Evolutionary conservation across 2,113 vertebrate species (phyloP).

Genomic region (Mystacornis crossleyi): DNA sequence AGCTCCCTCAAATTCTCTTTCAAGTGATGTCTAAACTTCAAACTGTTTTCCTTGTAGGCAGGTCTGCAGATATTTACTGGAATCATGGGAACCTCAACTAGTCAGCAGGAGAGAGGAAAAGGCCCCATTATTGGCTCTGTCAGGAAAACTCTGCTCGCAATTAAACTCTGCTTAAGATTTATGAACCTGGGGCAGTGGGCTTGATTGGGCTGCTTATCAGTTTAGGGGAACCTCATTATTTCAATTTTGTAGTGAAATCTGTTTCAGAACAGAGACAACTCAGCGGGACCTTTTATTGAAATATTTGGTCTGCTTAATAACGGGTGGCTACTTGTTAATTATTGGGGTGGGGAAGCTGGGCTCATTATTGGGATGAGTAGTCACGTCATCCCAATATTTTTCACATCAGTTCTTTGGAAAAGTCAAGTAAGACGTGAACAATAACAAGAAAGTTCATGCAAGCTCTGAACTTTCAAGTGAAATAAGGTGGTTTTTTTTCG

Average conservation of each 20-base stretch:
- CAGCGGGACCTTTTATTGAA: conserved; percentile 48
- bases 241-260: conserved; percentile 54
- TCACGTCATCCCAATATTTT: conserved; percentile 74
- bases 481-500: background rate
- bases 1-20: background rate
- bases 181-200: background rate
- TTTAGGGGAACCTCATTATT: conserved; percentile 54
- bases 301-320: conserved; percentile 66
- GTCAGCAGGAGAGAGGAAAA: background rate
- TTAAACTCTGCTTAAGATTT: conserved; percentile 14
- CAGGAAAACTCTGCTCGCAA: background rate
- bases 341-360: conserved; percentile 55
- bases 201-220: conserved; percentile 46
- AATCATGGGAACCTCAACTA: conserved; percentile 11
- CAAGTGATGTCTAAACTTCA: background rate
- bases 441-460: conserved; percentile 61
- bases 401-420: conserved; percentile 69
- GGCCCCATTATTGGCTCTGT: background rate
- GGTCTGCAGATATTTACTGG: background rate
- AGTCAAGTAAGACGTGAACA: conserved; percentile 59
- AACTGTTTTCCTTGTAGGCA: background rate
- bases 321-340: conserved; percentile 71
- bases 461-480: background rate
- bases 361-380: conserved; percentile 81
- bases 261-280: conserved; percentile 33